Conservation (phyloP, 1,140 invertebrate species). For the Ectropis grisescens region DNA sequence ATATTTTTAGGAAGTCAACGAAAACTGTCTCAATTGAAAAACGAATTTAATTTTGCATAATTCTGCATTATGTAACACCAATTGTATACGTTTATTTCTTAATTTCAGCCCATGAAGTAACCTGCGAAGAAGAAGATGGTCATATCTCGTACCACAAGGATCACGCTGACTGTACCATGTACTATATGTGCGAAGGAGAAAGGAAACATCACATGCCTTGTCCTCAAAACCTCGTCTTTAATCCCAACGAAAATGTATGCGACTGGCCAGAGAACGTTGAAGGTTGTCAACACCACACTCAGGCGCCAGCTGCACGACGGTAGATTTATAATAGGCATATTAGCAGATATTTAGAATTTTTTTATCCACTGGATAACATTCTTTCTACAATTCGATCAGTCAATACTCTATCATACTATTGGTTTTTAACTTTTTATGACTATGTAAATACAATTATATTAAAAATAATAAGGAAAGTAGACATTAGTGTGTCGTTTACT, state of each 20-base stretch:
- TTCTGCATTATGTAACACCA: too few relatives aligned
- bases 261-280: slow-evolving; percentile 97
- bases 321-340: slow-evolving; percentile 12
- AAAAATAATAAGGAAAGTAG: too few relatives aligned
- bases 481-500: too few relatives aligned
- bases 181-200: slow-evolving; percentile 96
- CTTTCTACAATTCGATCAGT: too few relatives aligned
- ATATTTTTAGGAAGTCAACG: too few relatives aligned
- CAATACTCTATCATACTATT: background rate
- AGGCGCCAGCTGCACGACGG: slow-evolving; percentile 76
- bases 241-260: slow-evolving; percentile 93
- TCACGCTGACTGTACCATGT: slow-evolving; percentile 91
- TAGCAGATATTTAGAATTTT: too few relatives aligned
- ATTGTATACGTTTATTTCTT: too few relatives aligned
- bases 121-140: slow-evolving; percentile 93
- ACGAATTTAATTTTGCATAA: too few relatives aligned
- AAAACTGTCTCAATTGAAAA: too few relatives aligned
- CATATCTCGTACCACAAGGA: slow-evolving; percentile 94
- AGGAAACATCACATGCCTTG: slow-evolving; percentile 98
- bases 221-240: slow-evolving; percentile 94
- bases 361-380: too few relatives aligned
- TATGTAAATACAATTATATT: slow-evolving; percentile 1
- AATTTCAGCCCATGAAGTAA: slow-evolving; percentile 83
- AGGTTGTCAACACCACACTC: slow-evolving; percentile 86
- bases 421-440: background rate